Evolutionary conservation across 2,113 vertebrate species (phyloP), one percentile per base, ranked within the genome.

Genomic region (Anoura caudifer): DNA sequence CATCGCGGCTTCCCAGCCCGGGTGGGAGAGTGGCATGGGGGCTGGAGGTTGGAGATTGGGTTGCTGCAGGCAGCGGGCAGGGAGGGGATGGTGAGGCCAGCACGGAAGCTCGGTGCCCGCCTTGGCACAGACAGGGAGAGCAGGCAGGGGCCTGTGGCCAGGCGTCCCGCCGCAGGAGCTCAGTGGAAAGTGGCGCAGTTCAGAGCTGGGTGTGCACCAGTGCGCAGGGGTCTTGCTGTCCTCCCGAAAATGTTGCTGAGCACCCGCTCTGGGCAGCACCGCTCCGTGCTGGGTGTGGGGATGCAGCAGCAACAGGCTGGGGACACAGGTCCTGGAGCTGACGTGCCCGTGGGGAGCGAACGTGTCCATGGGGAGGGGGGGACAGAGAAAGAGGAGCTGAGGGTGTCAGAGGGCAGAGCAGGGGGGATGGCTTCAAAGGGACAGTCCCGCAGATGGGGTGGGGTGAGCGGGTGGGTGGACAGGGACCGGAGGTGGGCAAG

Each of bases 111-210:
- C 0, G n/a, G 85, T 3, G 5, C 20, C 67, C 2, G 1, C 67
- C 54, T n/a, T 0, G 15, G 22, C 10, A 2, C 3, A 31, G 38
- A 5, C 10, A 12, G 22, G 26, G 73, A 33, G 43, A 41, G 1
- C 7, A 16, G 63, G 31, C 14, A 5, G 31, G 61, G 33, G 15
- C 22, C 50, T 33, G 63, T 3, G 79, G 20, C 22, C 22, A 43
- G 76, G 31, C 10, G 31, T 59, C 41, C 41, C 12, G 56, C 31
- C 31, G 2, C 54, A 52, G 65, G 10, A 31, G 4, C 67, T 8
- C 1, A 16, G 47, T 0, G 19, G 69, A 3, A 2, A n/a, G 85
- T 0, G 24, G 17, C 11, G 13, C 13, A 0, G 33, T 47, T 4
- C 38, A 31, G 79, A 63, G 80, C 33, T 4, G 13, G 9, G 2